A percentile compares a stretch with the other conserved stretches of the same genome.
Conservation (phyloP, 2,888 invertebrate genomes). For the Drosophila suboccidentalis region DNA sequence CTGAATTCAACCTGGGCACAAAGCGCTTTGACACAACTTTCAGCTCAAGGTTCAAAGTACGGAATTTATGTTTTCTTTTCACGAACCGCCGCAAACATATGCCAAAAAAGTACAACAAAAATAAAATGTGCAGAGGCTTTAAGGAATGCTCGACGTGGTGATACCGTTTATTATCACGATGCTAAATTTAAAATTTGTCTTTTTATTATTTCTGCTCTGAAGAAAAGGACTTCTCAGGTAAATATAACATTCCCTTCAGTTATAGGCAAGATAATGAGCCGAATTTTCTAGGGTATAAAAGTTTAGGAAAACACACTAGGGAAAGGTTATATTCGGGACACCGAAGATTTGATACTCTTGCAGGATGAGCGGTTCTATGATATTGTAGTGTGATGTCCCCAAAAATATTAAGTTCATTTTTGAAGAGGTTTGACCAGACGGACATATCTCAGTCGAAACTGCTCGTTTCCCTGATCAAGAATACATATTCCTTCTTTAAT, state of each 20-base stretch:
- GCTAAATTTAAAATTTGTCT: too few relatives aligned
- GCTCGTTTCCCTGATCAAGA: too few relatives aligned
- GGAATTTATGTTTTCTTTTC: constrained; percentile 69
- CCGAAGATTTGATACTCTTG: too few relatives aligned
- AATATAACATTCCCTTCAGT: not conserved
- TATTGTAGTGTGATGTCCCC: too few relatives aligned
- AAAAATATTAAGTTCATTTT: too few relatives aligned
- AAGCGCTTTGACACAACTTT: constrained; percentile 69
- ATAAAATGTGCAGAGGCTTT: constrained; percentile 12
- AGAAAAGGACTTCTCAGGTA: not conserved
- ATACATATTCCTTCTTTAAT: not conserved
- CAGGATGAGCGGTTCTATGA: too few relatives aligned
- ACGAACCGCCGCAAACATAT: constrained; percentile 57
- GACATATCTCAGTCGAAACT: too few relatives aligned
- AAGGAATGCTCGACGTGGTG: not conserved
- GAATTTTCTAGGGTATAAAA: constrained; percentile 30
- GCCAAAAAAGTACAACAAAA: constrained; percentile 52
- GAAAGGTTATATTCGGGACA: not conserved
- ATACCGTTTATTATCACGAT: not conserved
- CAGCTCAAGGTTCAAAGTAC: constrained; percentile 69
- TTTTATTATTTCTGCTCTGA: not conserved
- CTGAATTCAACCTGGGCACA: constrained; percentile 47
- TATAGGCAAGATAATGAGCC: not conserved
- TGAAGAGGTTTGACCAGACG: too few relatives aligned
- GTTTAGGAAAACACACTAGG: not conserved